Percentiles rank a stretch among this genome's conserved stretches.
These are phyloP conservation scores for Unio delphinus DNA, from an alignment of 2,888 invertebrate genomes.

Conservation along the genomic window DNA sequence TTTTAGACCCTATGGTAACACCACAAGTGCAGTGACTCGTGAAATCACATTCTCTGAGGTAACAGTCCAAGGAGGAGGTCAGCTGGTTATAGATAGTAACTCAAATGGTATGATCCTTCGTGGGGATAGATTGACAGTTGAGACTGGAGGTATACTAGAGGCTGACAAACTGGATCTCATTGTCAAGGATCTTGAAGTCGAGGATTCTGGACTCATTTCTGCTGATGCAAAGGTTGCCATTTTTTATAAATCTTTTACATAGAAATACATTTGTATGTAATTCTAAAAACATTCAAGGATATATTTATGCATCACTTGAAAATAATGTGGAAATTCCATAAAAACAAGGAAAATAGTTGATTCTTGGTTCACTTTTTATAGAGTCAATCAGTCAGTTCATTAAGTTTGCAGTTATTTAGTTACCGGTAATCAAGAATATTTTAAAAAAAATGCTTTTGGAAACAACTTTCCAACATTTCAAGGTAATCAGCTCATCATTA, in stretches of 20 bases:
- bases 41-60: constrained; percentile 46
- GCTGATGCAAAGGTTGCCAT: constrained; percentile 41
- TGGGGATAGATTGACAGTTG: constrained; percentile 41
- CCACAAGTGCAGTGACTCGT: constrained; percentile 5
- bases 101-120: constrained; percentile 37
- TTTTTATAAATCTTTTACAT: background rate
- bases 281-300: background rate
- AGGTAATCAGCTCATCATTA: too few species aligned
- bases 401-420: too few species aligned
- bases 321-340: background rate
- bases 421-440: too few species aligned
- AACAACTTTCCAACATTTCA: too few species aligned
- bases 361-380: too few species aligned
- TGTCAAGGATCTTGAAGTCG: constrained; percentile 37
- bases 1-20: constrained; percentile 30
- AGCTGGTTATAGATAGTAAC: constrained; percentile 38
- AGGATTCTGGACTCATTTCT: constrained; percentile 45
- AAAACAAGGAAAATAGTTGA: background rate
- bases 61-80: constrained; percentile 50
- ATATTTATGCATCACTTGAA: too few species aligned
- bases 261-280: background rate
- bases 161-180: constrained; percentile 40
- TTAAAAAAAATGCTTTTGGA: too few species aligned
- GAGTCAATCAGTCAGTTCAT: too few species aligned
- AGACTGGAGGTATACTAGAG: constrained; percentile 49